A percentile compares a stretch with the other conserved stretches of the same genome.
phyloP scores from a whole-genome alignment of 2,888 invertebrate species.

The Linyphia triangularis region DNA sequence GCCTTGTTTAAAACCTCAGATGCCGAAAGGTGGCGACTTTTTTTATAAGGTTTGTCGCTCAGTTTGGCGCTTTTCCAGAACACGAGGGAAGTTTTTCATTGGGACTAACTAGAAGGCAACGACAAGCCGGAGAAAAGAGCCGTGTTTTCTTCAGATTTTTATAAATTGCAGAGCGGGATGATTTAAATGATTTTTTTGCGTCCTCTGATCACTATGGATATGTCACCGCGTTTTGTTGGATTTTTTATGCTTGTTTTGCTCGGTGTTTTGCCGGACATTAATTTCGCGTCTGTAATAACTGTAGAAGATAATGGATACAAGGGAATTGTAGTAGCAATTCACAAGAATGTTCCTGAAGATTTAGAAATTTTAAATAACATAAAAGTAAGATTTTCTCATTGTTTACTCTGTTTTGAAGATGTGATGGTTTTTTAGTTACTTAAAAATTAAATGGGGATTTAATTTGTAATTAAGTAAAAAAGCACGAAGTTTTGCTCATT shows the following conservation, averaged over 20 bases:
- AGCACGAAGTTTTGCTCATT: too few relatives aligned
- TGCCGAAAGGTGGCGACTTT: conserved; percentile 56
- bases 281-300: conserved; percentile 38
- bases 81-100: conserved; percentile 33
- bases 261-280: not conserved
- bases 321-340: conserved; percentile 74
- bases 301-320: conserved; percentile 76
- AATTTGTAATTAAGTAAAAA: too few relatives aligned
- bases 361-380: conserved; percentile 69
- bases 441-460: too few relatives aligned
- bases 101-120: conserved; percentile 34
- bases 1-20: conserved; percentile 9
- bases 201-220: conserved; percentile 22
- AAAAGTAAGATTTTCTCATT: conserved; percentile 43
- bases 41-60: conserved; percentile 46
- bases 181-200: conserved; percentile 19
- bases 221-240: not conserved
- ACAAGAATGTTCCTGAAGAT: conserved; percentile 72
- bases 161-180: conserved; percentile 1
- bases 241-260: conserved; percentile 14
- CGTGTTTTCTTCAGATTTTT: conserved; percentile 4
- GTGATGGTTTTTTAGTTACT: too few relatives aligned
- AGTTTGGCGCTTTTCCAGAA: conserved; percentile 58
- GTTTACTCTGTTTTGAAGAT: too few relatives aligned
- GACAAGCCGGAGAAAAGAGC: conserved; percentile 5